phyloP scores from a whole-genome alignment of 2,888 invertebrate genomes.

The Phragmatobia fuliginosa region DNA sequence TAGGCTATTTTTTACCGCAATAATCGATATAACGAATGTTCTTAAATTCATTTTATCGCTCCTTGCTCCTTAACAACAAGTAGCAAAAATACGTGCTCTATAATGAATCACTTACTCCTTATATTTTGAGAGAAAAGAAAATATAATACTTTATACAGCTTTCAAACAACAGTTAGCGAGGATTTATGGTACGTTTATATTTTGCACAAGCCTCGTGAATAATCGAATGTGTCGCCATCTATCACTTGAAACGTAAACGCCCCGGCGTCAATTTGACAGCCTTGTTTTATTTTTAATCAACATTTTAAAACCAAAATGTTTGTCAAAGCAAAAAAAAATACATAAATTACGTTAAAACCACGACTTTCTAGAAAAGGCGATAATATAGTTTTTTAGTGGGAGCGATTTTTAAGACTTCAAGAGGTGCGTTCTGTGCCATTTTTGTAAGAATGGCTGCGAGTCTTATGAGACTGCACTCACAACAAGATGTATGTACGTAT shows the following conservation, averaged over 20 bases:
- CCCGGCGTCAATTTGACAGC: neutral
- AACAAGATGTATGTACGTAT: too few relatives aligned
- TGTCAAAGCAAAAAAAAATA: neutral
- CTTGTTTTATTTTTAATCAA: neutral
- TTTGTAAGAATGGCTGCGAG: too few relatives aligned
- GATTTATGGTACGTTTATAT: conserved; percentile 18
- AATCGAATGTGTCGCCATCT: conserved; percentile 15
- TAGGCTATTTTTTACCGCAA: too few relatives aligned
- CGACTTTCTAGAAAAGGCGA: neutral
- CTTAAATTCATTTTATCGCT: conserved; percentile 19
- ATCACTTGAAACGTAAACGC: conserved; percentile 13
- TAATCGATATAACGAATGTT: too few relatives aligned
- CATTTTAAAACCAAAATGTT: neutral
- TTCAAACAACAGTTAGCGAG: conserved; percentile 18
- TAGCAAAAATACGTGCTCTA: conserved; percentile 23
- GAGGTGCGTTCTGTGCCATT: too few relatives aligned
- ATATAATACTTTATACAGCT: conserved; percentile 21
- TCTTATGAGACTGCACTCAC: too few relatives aligned
- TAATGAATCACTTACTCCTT: conserved; percentile 21
- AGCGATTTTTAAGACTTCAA: too few relatives aligned
- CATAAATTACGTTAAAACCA: neutral
- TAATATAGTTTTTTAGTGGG: neutral
- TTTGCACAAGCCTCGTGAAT: conserved; percentile 18
- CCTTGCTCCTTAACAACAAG: conserved; percentile 17
- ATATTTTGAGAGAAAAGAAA: conserved; percentile 20